A percentile compares a stretch with the other conserved stretches of the same genome.
Conservation (phyloP, 2,113 vertebrate species). For the Rhagologus leucostigma region DNA sequence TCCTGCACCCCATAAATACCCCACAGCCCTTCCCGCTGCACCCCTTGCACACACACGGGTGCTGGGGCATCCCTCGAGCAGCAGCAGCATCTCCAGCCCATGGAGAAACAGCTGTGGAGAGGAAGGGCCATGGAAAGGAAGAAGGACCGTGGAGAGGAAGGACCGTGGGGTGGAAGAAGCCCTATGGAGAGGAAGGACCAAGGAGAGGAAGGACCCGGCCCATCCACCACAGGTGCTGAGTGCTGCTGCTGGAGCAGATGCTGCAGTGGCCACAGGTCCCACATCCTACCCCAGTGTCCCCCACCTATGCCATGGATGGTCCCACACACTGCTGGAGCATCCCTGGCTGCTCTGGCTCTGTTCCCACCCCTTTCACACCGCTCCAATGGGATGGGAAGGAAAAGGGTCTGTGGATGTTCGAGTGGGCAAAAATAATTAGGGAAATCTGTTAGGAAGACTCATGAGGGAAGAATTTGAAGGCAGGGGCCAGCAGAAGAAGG, state of each 20-base stretch:
- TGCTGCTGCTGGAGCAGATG: neutral
- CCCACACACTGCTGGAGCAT: neutral
- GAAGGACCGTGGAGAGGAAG: neutral
- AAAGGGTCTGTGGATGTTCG: rapidly evolving
- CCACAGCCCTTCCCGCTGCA: neutral
- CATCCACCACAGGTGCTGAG: rapidly evolving
- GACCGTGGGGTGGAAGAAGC: neutral
- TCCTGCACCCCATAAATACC: neutral
- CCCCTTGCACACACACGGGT: neutral
- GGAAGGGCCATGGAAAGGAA: neutral
- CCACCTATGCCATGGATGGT: too few species aligned
- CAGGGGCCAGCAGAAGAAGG: neutral
- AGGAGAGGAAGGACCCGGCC: rapidly evolving
- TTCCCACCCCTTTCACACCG: rapidly evolving
- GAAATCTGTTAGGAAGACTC: neutral
- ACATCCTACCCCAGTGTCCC: neutral
- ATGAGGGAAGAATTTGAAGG: neutral
- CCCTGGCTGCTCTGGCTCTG: neutral
- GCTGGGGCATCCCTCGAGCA: neutral
- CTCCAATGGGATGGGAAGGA: neutral
- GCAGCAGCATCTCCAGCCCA: neutral
- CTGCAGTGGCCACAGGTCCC: rapidly evolving
- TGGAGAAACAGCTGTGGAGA: neutral
- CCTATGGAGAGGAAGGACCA: neutral
- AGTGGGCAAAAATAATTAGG: neutral